A percentile compares a stretch with the other conserved stretches of the same genome.
Conservation (phyloP, 2,113 vertebrate genomes). For the Limanda limanda region DNA sequence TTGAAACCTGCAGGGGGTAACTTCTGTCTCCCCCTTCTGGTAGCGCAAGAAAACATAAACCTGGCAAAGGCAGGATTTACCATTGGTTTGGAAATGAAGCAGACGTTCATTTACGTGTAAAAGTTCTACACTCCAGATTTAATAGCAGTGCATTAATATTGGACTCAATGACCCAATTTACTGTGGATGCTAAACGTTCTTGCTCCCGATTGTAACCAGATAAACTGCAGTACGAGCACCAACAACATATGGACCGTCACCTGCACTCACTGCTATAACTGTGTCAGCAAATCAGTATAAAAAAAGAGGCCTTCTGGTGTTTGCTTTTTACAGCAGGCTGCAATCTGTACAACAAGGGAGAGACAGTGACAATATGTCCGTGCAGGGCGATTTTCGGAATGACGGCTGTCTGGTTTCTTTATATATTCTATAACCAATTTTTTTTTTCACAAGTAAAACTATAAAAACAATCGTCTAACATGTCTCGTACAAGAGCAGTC, state of each 20-base stretch:
- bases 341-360: slow-evolving; percentile 18
- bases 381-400: neutral
- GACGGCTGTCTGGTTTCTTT: neutral
- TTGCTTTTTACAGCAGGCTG: slow-evolving; percentile 12
- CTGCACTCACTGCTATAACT: slow-evolving; percentile 22
- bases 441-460: neutral
- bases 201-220: neutral
- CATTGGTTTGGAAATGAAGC: neutral
- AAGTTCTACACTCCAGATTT: neutral
- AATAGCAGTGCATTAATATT: neutral
- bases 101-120: neutral
- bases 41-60: neutral
- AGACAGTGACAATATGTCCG: slow-evolving; percentile 10
- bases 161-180: neutral
- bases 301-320: slow-evolving; percentile 4
- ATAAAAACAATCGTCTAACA: neutral
- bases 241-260: neutral
- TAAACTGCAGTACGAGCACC: neutral
- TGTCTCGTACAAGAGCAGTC: neutral
- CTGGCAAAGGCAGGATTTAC: no score
- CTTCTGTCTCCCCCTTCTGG: neutral
- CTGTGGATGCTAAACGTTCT: neutral
- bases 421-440: neutral
- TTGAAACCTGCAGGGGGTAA: no score
- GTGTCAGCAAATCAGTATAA: slow-evolving; percentile 17